Base-by-base conservation (phyloP, 2,113 vertebrate genomes). In the Scatophagus argus region DNA sequence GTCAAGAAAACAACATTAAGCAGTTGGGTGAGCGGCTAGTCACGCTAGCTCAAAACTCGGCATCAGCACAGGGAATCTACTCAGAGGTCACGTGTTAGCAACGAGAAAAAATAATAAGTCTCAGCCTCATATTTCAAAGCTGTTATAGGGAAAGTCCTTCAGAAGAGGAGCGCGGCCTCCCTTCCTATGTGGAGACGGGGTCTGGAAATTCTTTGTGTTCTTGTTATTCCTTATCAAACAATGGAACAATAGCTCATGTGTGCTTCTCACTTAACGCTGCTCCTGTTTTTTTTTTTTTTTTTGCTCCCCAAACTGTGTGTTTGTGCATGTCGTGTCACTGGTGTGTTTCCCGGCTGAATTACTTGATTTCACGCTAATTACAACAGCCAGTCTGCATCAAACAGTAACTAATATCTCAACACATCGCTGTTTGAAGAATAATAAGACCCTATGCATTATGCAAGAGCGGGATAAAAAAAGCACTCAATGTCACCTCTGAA, bases 171-270 rank as follows among this genome's bases (percentile, higher is more conserved):
- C 80, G 84, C 13, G 78, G 88, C 84, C 89, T 89, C 83, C 77
- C 78, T 92, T 93, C 91, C 89, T 87, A 81, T 88, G 82, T 89
- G 79, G 82, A 89, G 88, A 91, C 88, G 83, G 73, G 61, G 56
- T 84, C 83, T 93, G 89, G 90, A 93, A 92, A 93, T 90, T 92
- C 89, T 93, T 92, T 92, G 90, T 92, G 79, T 92, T 92, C 87
- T 88, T 93, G 91, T 92, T 93, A 93, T 94, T 92, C 83, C 89
- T 90, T 88, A 93, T 93, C 87, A 93, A 93, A 94, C 92, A 94
- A 94, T 94, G 88, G 91, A 93, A 94, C 92, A 94, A 95, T 94
- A 90, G 92, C 85, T 83, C 71, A 70, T 77, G 70, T 91, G 87
- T 70, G 74, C 87, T 77, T 83, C 81, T 83, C 83, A 84, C 85